phyloP scores from a whole-genome alignment of 1,140 invertebrate species.

The Helicoverpa zea region DNA sequence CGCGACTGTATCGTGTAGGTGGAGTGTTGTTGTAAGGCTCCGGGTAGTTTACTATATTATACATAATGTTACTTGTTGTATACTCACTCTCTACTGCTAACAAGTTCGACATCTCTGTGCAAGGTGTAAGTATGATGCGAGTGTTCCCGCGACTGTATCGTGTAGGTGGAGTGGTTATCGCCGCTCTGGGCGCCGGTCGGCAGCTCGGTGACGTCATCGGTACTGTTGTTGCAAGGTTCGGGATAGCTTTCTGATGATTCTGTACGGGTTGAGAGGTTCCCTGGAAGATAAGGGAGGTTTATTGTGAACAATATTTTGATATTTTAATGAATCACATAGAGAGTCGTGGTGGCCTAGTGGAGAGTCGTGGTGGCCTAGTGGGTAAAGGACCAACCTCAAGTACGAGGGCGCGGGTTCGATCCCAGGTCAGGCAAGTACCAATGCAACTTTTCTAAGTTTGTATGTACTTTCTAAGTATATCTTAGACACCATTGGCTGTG shows the following conservation, averaged over 20 bases:
- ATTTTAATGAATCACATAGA: too few species aligned
- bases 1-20: conserved; percentile 51
- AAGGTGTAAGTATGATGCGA: conserved; percentile 70
- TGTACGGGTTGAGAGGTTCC: conserved; percentile 75
- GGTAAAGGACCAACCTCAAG: too few species aligned
- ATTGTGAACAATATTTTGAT: neutral
- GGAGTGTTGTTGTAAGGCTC: too few species aligned
- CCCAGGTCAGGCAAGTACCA: too few species aligned
- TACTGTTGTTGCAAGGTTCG: conserved; percentile 79
- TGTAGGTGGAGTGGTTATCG: conserved; percentile 61
- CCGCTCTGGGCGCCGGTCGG: conserved; percentile 63
- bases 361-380: too few species aligned
- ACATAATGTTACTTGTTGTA: too few species aligned
- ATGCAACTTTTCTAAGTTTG: too few species aligned
- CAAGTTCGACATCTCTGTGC: conserved; percentile 58
- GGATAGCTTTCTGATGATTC: conserved; percentile 83
- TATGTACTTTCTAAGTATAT: too few species aligned
- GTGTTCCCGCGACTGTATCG: conserved; percentile 15
- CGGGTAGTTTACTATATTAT: too few species aligned
- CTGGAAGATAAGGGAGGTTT: conserved; percentile 51
- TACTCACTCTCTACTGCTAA: conserved; percentile 77
- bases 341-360: too few species aligned
- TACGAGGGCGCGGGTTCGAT: too few species aligned
- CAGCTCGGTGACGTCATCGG: conserved; percentile 76
- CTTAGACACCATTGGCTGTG: too few species aligned